Evolutionary conservation across 2,797 vertebrate species (phyloP).

Genomic region (Lepus townsendii): DNA sequence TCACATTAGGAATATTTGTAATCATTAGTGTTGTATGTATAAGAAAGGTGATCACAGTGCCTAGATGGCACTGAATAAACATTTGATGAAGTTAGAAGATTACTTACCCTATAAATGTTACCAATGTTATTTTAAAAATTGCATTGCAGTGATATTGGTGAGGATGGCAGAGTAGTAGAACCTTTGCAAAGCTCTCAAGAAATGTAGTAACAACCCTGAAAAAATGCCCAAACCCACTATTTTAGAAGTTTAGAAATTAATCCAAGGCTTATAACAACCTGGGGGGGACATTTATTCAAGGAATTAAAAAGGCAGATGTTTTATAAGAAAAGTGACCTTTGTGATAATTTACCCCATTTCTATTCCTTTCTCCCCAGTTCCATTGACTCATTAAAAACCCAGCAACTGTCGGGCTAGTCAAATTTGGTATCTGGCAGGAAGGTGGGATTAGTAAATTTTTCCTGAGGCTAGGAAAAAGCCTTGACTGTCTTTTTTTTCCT

Average conservation of each 20-base stretch:
- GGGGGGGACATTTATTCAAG: not conserved
- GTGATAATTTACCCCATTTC: not conserved
- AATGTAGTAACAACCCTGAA: not conserved
- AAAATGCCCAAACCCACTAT: not conserved
- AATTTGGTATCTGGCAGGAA: not conserved
- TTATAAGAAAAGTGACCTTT: not conserved
- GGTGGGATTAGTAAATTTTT: not conserved
- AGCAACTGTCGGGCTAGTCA: not conserved
- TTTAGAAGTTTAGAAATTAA: slow-evolving; percentile 46
- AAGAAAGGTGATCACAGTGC: not conserved
- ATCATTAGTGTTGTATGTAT: slow-evolving; percentile 21
- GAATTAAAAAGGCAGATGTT: not conserved
- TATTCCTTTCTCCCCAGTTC: not conserved
- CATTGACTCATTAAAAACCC: not conserved
- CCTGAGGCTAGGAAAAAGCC: not conserved
- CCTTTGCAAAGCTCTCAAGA: not conserved
- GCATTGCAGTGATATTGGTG: not conserved
- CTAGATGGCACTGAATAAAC: slow-evolving; percentile 13
- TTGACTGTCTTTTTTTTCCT: too few species aligned
- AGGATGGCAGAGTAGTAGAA: not conserved
- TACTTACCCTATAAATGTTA: not conserved
- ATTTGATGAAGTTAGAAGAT: not conserved
- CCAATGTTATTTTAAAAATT: not conserved
- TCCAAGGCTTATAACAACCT: not conserved
- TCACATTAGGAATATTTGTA: not conserved